Evolutionary conservation across 1,140 invertebrate genomes (phyloP).

Genomic region (Thaumetopoea pityocampa): DNA sequence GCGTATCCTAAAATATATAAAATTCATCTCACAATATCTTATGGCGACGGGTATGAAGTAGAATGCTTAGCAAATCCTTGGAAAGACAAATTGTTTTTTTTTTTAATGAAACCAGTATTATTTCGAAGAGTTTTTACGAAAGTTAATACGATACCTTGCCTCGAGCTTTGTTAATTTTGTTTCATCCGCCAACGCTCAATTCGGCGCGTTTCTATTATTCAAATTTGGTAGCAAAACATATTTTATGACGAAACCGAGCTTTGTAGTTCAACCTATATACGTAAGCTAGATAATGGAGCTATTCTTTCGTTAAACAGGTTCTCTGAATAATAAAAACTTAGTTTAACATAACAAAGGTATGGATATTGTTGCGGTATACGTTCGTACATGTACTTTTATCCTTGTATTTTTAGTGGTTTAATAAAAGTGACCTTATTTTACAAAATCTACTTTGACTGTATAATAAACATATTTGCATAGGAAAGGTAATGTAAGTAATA

Average conservation of each 20-base stretch:
- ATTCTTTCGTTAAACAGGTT: conserved; percentile 33
- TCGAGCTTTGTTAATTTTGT: conserved; percentile 28
- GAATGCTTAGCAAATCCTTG: no score
- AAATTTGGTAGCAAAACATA: conserved; percentile 58
- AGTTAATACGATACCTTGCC: conserved; percentile 22
- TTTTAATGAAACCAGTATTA: conserved; percentile 20
- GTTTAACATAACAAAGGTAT: not conserved
- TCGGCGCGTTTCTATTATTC: conserved; percentile 24
- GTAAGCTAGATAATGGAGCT: conserved; percentile 35
- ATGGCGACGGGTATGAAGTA: conserved; percentile 6
- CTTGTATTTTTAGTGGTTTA: no score
- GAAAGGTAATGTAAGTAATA: no score
- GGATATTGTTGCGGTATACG: not conserved
- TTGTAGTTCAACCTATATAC: conserved; percentile 40
- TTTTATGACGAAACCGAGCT: conserved; percentile 47
- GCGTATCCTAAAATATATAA: no score
- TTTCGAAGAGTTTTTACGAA: conserved; percentile 23
- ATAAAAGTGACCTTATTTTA: no score
- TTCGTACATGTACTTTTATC: no score
- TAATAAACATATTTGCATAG: no score
- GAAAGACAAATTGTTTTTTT: conserved; percentile 6
- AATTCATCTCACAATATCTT: conserved; percentile 6
- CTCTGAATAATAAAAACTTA: conserved; percentile 14
- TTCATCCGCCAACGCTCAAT: conserved; percentile 15
- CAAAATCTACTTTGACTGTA: no score